Evolutionary conservation across 2,113 vertebrate species (phyloP).

Genomic region (Entelurus aequoreus): DNA sequence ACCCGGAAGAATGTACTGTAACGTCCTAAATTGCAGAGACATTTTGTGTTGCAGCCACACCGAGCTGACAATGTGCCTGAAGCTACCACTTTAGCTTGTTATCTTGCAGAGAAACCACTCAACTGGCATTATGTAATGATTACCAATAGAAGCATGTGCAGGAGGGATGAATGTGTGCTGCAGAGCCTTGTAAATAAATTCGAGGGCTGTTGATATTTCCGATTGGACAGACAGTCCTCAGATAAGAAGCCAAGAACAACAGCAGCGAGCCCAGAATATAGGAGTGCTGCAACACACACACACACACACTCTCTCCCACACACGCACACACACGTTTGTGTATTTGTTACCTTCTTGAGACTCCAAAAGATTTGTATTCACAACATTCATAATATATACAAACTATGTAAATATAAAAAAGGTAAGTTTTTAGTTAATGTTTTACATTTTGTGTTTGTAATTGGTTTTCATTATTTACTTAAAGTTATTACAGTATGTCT

Average conservation of each 20-base stretch:
- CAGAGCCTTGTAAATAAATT: constrained; percentile 15
- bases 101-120: background rate
- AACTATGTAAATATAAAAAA: no score
- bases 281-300: constrained; percentile 11
- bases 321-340: background rate
- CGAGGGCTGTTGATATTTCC: constrained; percentile 31
- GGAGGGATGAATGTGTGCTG: constrained; percentile 19
- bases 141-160: constrained; percentile 21
- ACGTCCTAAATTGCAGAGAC: no score
- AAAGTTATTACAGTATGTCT: no score
- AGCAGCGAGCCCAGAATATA: constrained; percentile 8
- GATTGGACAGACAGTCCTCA: constrained; percentile 14
- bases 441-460: no score
- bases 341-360: no score
- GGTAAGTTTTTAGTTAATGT: no score
- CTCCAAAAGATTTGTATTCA: no score
- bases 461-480: no score
- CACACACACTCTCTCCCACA: constrained; percentile 4
- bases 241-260: constrained; percentile 43
- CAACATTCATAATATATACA: no score
- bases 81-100: background rate
- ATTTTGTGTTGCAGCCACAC: no score
- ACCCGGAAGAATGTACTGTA: no score
- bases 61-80: no score
- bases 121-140: constrained; percentile 37